A percentile compares a stretch with the other conserved stretches of the same genome.
These are phyloP conservation scores for Heliconius ismenius DNA, from an alignment of 2,888 invertebrate genomes.

Conservation along the genomic window DNA sequence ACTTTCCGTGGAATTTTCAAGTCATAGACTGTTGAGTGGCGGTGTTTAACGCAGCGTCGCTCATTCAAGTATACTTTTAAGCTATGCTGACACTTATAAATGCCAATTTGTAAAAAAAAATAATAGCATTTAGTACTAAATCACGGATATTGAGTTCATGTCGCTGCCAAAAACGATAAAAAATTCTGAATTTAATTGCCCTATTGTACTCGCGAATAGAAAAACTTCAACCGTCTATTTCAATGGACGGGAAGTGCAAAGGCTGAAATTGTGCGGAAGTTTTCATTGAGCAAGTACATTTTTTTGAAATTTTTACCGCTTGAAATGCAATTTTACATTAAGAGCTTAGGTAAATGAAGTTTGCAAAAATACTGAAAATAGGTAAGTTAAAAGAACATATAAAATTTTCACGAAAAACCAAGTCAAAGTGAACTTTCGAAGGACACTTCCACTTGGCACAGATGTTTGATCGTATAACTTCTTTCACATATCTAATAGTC, in stretches of 20 bases:
- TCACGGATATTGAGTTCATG: conserved; percentile 27
- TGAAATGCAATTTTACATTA: conserved; percentile 7
- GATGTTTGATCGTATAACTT: not conserved
- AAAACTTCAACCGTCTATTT: conserved; percentile 33
- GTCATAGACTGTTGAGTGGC: not conserved
- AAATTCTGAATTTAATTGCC: conserved; percentile 33
- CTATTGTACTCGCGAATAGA: conserved; percentile 34
- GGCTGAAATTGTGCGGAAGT: conserved; percentile 32
- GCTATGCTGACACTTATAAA: not conserved
- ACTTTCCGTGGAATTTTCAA: not conserved
- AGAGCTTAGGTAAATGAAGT: conserved; percentile 5
- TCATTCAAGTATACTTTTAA: not conserved
- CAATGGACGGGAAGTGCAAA: conserved; percentile 33
- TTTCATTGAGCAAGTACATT: conserved; percentile 20
- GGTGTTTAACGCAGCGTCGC: too few species aligned
- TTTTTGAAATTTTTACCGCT: conserved; percentile 11
- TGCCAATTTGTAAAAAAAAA: not conserved
- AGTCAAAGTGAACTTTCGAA: not conserved
- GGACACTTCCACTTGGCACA: not conserved
- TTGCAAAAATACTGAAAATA: conserved; percentile 4
- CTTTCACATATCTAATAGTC: not conserved
- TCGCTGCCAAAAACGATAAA: conserved; percentile 26
- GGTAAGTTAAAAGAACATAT: not conserved
- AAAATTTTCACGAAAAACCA: not conserved
- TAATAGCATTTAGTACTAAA: conserved; percentile 13